These are phyloP conservation scores for Plagodis dolabraria DNA, from an alignment of 2,888 invertebrate species.

Conservation along the genomic window DNA sequence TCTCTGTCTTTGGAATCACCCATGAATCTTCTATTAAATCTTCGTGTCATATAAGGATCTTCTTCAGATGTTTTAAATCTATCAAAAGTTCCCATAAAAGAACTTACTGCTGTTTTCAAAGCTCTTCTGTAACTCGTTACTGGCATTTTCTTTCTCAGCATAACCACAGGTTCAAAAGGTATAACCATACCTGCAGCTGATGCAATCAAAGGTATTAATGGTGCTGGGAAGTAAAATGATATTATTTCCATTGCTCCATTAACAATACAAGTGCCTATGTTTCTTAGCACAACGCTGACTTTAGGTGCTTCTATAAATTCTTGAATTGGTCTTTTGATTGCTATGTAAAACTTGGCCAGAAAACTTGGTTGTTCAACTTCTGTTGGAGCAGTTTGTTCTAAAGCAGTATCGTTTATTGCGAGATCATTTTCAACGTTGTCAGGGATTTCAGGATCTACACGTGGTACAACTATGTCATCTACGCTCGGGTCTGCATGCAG, in stretches of 20 bases:
- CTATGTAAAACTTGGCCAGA: slow-evolving; percentile 44
- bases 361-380: slow-evolving; percentile 18
- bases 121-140: slow-evolving; percentile 74
- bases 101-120: slow-evolving; percentile 63
- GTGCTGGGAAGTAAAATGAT: slow-evolving; percentile 68
- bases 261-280: slow-evolving; percentile 71
- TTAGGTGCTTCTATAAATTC: slow-evolving; percentile 56
- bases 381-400: slow-evolving; percentile 1
- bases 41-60: slow-evolving; percentile 72
- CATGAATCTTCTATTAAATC: slow-evolving; percentile 71
- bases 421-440: neutral
- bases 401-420: slow-evolving; percentile 7
- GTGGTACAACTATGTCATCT: neutral
- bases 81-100: slow-evolving; percentile 70
- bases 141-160: slow-evolving; percentile 68
- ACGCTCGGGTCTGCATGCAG: neutral
- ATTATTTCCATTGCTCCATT: slow-evolving; percentile 75
- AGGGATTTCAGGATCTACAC: neutral
- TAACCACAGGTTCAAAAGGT: slow-evolving; percentile 74
- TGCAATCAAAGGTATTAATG: slow-evolving; percentile 71
- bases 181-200: slow-evolving; percentile 72
- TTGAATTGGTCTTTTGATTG: slow-evolving; percentile 49
- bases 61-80: slow-evolving; percentile 60
- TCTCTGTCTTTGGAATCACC: slow-evolving; percentile 1
- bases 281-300: slow-evolving; percentile 61